These are phyloP conservation scores for Dilophus febrilis DNA, from an alignment of 2,888 invertebrate species.

Conservation along the genomic window DNA sequence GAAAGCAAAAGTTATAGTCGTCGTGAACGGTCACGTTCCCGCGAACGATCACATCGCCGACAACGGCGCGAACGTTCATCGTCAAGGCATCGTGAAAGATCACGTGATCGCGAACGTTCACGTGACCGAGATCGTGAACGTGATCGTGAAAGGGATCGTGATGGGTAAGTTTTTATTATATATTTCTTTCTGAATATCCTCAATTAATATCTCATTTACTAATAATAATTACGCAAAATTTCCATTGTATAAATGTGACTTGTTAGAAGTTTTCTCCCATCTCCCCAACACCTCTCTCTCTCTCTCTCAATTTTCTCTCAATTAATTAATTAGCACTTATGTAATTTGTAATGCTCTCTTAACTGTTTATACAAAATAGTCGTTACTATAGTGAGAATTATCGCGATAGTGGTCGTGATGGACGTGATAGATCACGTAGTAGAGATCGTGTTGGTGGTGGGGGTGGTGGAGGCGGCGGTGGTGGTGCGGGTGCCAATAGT, in stretches of 20 bases:
- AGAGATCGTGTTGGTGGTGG: slow-evolving; percentile 38
- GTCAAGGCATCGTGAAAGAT: slow-evolving; percentile 51
- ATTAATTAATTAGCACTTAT: no score
- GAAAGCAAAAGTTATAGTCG: slow-evolving; percentile 93
- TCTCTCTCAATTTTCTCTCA: not conserved
- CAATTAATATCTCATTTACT: no score
- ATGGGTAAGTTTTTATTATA: slow-evolving; percentile 34
- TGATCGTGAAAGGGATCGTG: slow-evolving; percentile 20
- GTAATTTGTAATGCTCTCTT: not conserved
- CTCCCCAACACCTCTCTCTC: not conserved
- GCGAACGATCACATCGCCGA: slow-evolving; percentile 32
- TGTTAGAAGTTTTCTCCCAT: no score
- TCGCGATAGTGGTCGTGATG: slow-evolving; percentile 28
- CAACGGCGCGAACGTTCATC: slow-evolving; percentile 31
- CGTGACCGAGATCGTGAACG: slow-evolving; percentile 32
- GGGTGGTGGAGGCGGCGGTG: slow-evolving; percentile 14
- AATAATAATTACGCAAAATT: no score
- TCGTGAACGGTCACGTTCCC: slow-evolving; percentile 39
- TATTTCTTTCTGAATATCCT: no score
- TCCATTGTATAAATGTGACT: no score
- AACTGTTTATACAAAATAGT: slow-evolving; percentile 20
- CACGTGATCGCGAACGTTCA: slow-evolving; percentile 49
- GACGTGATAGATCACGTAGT: slow-evolving; percentile 56
- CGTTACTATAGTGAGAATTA: slow-evolving; percentile 32
- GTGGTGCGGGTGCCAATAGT: slow-evolving; percentile 16